phyloP scores from a whole-genome alignment of 2,888 invertebrate species.

The Xestia c-nigrum region DNA sequence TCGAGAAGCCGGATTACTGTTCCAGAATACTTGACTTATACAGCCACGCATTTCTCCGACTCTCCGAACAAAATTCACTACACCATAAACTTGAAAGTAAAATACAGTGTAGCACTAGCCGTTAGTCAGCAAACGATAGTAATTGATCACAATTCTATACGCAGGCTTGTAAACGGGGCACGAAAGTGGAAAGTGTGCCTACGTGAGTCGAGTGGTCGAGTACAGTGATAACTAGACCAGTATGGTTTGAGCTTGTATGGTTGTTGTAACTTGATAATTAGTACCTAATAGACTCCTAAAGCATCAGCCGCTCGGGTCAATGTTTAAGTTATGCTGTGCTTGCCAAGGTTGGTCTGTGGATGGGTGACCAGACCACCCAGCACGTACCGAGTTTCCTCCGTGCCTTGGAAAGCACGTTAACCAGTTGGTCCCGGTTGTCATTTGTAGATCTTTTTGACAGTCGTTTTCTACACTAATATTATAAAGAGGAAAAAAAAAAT shows the following conservation, averaged over 20 bases:
- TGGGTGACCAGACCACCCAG: too few species aligned
- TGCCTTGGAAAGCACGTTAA: too few species aligned
- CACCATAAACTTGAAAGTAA: constrained; percentile 39
- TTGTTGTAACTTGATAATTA: background rate
- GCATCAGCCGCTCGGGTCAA: too few species aligned
- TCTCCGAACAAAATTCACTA: constrained; percentile 8
- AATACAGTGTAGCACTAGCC: background rate
- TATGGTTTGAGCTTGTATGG: constrained; percentile 5
- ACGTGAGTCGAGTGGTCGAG: constrained; percentile 49
- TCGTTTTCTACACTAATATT: too few species aligned
- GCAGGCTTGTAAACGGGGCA: constrained; percentile 46
- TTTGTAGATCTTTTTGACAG: too few species aligned
- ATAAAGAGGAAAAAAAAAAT: too few species aligned
- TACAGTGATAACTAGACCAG: constrained; percentile 36
- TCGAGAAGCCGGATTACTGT: too few species aligned
- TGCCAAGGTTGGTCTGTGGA: too few species aligned
- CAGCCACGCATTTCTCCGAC: background rate
- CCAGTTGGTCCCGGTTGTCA: too few species aligned
- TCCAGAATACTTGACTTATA: background rate
- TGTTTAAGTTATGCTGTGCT: too few species aligned
- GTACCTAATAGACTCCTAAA: background rate
- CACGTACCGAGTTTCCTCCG: too few species aligned
- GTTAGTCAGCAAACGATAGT: constrained; percentile 8
- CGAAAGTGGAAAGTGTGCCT: constrained; percentile 60
- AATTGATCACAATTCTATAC: constrained; percentile 61